Evolutionary conservation across 2,113 vertebrate species (phyloP).

Genomic region (Alces alces): DNA sequence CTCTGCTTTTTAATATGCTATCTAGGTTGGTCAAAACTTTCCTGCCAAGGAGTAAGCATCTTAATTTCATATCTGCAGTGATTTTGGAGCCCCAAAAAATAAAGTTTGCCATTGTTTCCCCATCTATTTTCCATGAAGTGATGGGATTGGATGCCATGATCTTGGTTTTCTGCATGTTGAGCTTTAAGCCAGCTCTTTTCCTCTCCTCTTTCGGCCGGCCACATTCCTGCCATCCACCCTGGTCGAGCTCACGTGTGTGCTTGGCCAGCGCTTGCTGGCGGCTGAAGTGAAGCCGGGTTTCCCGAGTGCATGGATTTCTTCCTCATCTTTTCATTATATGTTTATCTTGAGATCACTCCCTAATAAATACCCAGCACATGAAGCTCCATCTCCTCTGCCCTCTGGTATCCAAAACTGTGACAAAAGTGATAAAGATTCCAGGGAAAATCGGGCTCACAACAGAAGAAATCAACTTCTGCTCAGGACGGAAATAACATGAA

Average conservation of each 20-base stretch:
- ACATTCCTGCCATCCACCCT: background rate
- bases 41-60: background rate
- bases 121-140: background rate
- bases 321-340: background rate
- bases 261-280: background rate
- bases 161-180: background rate
- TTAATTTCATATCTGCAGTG: background rate
- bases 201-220: background rate
- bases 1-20: background rate
- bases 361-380: background rate
- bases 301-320: background rate
- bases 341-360: background rate
- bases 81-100: background rate
- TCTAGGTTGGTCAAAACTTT: background rate
- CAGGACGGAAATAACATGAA: background rate
- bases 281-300: background rate
- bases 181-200: background rate
- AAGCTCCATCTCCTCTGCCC: background rate
- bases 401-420: background rate
- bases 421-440: background rate
- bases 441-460: background rate
- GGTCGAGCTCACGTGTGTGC: fast-evolving
- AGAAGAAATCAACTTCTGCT: background rate
- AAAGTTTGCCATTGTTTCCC: background rate
- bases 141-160: background rate